These are phyloP conservation scores for Muntiacus muntjak DNA, from an alignment of 2,113 vertebrate genomes.

Conservation along the genomic window DNA sequence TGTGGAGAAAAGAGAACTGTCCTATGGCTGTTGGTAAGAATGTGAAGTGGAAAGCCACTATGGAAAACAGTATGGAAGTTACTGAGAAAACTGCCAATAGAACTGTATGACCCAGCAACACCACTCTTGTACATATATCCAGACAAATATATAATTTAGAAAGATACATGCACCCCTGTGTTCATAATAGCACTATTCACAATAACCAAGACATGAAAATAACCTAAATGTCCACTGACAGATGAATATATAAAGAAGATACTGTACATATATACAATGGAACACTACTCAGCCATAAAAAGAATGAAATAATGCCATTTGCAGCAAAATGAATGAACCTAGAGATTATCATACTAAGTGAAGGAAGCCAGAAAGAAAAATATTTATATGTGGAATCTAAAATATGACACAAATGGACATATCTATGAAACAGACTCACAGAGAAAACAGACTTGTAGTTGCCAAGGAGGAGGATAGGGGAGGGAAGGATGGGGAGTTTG, in stretches of 20 bases:
- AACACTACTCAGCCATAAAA: not conserved
- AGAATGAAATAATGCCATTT: not conserved
- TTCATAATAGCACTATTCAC: not conserved
- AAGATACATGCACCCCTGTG: not conserved
- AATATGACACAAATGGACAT: not conserved
- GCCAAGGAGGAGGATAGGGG: not conserved
- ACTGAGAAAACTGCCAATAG: not conserved
- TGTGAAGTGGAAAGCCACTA: not conserved
- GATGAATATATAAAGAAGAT: not conserved
- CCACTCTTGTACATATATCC: not conserved
- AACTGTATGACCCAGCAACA: not conserved
- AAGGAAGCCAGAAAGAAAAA: not conserved
- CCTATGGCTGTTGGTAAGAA: not conserved
- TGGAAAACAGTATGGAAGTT: not conserved
- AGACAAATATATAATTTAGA: not conserved
- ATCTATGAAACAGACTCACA: not conserved
- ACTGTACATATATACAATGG: not conserved
- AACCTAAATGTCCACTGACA: not conserved
- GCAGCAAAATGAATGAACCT: not conserved
- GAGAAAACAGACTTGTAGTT: not conserved
- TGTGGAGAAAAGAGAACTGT: not conserved
- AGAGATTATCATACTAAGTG: not conserved
- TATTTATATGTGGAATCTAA: not conserved
- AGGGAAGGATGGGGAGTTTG: not conserved
- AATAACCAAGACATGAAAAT: not conserved